Evolutionary conservation across 2,113 vertebrate genomes (phyloP), one percentile per base, ranked within the genome.

Genomic region (human): DNA sequence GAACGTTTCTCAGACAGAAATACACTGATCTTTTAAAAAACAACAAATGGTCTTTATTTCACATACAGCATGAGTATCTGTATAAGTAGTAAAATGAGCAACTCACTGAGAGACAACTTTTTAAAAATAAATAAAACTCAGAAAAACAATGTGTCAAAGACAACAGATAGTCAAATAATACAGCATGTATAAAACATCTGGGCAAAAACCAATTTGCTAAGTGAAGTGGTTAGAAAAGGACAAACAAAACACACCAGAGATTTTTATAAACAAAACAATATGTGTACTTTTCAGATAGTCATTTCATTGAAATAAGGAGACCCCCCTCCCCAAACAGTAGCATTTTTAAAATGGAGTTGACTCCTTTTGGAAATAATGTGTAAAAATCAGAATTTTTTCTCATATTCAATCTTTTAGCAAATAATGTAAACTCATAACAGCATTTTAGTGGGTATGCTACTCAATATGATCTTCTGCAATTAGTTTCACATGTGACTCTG

Each of bases 41-140:
- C 12, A 93, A 48, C 27, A 50, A 64, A 30, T 64, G 2, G 14
- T 64, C 78, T 88, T 94, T 93, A 52, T 35, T 79, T 97, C 70
- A 73, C 22, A 50, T 64, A 55, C 32, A 78, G 76, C 68, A 78
- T 52, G 30, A 96, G 87, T 96, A 57, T n/a, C 35, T 55, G 59
- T 1, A 0, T 30, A 52, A 90, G 16, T 66, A 95, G 96, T 97
- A 93, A 94, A 98, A 85, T 3, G 79, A 43, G 35, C 6, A 94
- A 73, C 25, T 96, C 85, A 92, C 38, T 94, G 55, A 94, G 30
- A 40, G 50, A 64, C 16, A 95, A 82, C 14, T 4, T 92, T 30
- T n/a, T 89, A 94, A 84, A 95, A 89, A 86, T 87, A 86, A 96
- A 94, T 96, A 83, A 88, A 94, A 72, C 38, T 25, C 83, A 87